phyloP scores from a whole-genome alignment of 1,140 invertebrate species.

The Pollicipes pollicipes region DNA sequence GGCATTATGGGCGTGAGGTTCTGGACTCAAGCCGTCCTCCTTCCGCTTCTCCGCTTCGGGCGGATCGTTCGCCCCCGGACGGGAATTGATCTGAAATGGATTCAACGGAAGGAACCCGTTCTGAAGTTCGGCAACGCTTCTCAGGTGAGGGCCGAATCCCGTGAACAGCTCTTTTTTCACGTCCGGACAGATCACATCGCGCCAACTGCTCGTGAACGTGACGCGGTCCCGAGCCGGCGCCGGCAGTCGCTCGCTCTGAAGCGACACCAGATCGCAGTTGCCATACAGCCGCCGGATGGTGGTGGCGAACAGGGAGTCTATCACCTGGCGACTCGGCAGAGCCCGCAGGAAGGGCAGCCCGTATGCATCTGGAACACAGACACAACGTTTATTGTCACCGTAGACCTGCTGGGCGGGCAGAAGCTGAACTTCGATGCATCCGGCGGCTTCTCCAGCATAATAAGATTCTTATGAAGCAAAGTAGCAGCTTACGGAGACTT shows the following conservation, averaged over 20 bases:
- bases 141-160: not conserved
- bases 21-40: too few relatives aligned
- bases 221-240: not conserved
- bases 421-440: too few relatives aligned
- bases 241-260: not conserved
- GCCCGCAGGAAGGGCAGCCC: not conserved
- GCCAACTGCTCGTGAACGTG: not conserved
- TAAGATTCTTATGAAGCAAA: too few relatives aligned
- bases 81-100: not conserved
- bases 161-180: not conserved
- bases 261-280: not conserved
- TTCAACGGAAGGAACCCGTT: not conserved
- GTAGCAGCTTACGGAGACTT: too few relatives aligned
- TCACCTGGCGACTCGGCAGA: not conserved
- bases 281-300: not conserved
- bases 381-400: too few relatives aligned
- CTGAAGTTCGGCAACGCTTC: not conserved
- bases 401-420: too few relatives aligned
- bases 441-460: too few relatives aligned
- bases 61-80: too few relatives aligned
- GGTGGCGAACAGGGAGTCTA: not conserved
- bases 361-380: not conserved
- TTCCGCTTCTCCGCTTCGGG: too few relatives aligned
- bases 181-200: not conserved
- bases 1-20: too few relatives aligned